A percentile compares a stretch with the other conserved stretches of the same genome.
Conservation (phyloP, 2,888 invertebrate species). For the Tetanocera ferruginea region DNA sequence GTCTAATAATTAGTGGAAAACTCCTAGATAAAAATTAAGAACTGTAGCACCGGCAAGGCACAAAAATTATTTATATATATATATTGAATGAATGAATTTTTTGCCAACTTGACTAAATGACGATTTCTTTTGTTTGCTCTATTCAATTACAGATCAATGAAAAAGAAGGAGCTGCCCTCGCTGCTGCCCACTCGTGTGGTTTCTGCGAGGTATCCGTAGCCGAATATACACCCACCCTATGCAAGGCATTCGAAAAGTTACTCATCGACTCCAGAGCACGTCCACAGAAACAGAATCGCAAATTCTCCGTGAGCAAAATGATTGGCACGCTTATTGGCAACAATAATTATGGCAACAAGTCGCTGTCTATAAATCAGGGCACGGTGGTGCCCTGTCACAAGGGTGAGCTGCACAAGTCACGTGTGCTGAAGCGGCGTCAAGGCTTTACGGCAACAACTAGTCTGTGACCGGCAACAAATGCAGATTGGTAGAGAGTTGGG, state of each 20-base stretch:
- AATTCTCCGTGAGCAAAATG: constrained; percentile 86
- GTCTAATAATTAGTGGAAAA: no score
- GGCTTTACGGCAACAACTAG: constrained; percentile 76
- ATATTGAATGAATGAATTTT: neutral
- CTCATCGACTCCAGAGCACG: constrained; percentile 77
- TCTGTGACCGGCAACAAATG: constrained; percentile 74
- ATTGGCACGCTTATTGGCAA: constrained; percentile 71
- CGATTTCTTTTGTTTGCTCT: neutral
- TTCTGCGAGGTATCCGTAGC: constrained; percentile 88
- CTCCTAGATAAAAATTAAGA: no score
- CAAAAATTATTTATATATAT: neutral
- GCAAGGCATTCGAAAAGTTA: constrained; percentile 79
- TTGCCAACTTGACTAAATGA: neutral
- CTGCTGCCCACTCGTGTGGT: constrained; percentile 78
- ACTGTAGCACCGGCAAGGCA: no score
- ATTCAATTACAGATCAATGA: constrained; percentile 75
- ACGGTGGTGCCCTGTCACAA: constrained; percentile 76
- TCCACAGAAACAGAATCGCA: constrained; percentile 74
- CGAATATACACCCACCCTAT: constrained; percentile 81
- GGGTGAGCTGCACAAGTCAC: constrained; percentile 73
- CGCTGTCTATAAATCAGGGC: constrained; percentile 71
- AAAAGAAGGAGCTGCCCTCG: constrained; percentile 78
- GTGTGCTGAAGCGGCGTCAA: constrained; percentile 73
- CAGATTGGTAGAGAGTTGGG: constrained; percentile 44
- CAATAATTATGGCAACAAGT: constrained; percentile 54